Conservation (phyloP, 2,888 invertebrate genomes). For the Abrostola triplasia region DNA sequence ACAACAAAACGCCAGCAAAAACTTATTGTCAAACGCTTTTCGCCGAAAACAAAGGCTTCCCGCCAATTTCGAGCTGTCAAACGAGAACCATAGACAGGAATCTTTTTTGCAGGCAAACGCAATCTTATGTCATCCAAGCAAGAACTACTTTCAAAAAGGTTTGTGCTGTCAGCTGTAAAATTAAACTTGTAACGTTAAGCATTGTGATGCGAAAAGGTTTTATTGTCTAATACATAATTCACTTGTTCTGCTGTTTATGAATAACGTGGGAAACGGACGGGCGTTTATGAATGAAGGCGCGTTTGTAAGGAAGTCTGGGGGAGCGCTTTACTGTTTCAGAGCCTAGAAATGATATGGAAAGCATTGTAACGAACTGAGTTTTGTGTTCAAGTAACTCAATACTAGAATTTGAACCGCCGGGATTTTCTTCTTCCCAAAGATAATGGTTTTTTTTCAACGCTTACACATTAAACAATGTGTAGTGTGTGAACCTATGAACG, state of each 20-base stretch:
- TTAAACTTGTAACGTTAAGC: constrained; percentile 22
- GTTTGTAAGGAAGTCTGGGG: constrained; percentile 21
- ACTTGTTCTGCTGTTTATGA: constrained; percentile 40
- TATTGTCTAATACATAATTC: constrained; percentile 51
- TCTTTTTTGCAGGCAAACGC: constrained; percentile 30
- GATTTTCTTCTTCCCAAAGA: not conserved
- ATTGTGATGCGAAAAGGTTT: constrained; percentile 35
- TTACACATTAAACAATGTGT: too few species aligned
- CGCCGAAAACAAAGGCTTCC: constrained; percentile 48
- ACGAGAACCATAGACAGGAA: constrained; percentile 36
- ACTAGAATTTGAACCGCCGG: not conserved
- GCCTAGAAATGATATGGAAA: constrained; percentile 9
- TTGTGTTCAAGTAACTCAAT: not conserved
- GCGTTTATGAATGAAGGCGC: constrained; percentile 43
- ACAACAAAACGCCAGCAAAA: constrained; percentile 4
- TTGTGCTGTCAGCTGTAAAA: constrained; percentile 19
- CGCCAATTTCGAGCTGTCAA: constrained; percentile 52
- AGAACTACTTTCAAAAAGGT: constrained; percentile 16
- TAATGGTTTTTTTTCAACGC: too few species aligned
- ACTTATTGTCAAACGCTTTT: constrained; percentile 24
- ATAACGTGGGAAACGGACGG: constrained; percentile 45
- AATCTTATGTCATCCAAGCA: constrained; percentile 20
- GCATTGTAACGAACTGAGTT: constrained; percentile 3
- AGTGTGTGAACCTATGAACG: too few species aligned
- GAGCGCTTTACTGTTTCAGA: constrained; percentile 26